Evolutionary conservation across 2,113 vertebrate species (phyloP), one percentile per base, ranked within the genome.

Genomic region (Sander vitreus): DNA sequence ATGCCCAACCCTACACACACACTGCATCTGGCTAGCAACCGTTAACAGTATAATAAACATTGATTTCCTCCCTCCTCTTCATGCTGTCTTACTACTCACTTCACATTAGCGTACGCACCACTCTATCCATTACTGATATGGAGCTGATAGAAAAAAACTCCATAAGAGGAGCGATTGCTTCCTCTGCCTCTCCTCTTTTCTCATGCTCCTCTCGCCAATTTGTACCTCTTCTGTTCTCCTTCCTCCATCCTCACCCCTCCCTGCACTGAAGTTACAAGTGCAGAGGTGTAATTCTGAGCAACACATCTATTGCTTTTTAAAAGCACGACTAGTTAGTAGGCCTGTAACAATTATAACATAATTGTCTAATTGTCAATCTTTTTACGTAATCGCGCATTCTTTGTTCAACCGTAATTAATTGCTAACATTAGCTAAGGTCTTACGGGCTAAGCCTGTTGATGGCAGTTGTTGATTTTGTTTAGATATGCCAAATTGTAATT

Each of bases 71-170:
- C 76, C 36, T 5, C 69, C 71, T 73, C 71, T 30, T 62, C 72
- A 33, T 59, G 64, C 75, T 27, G 5, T 76, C 67, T 67, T 51
- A 48, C 67, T 45, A 59, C 57, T 67, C 78, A 43, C 62, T 50
- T 76, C 78, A 57, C 80, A 86, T 90, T 86, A 85, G 68, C 64
- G 23, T 77, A 78, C 72, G 1, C 70, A 78, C 74, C 76, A 62
- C 82, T 85, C 33, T 1, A 15, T 71, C 88, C 90, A 90, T 91
- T 85, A 84, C 73, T 54, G 73, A 67, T 55, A 66, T 55, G 75
- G 43, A 82, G 79, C 73, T 23, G 16, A 71, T 45, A 54, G 19
- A 25, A 23, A 72, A 27, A 50, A 80, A 36, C 53, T 25, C 11
- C 74, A 82, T 59, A 64, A 70, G 50, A 39, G 33, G 82, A 63